These are phyloP conservation scores for Micromys minutus DNA, from an alignment of 2,113 vertebrate genomes.

Conservation along the genomic window DNA sequence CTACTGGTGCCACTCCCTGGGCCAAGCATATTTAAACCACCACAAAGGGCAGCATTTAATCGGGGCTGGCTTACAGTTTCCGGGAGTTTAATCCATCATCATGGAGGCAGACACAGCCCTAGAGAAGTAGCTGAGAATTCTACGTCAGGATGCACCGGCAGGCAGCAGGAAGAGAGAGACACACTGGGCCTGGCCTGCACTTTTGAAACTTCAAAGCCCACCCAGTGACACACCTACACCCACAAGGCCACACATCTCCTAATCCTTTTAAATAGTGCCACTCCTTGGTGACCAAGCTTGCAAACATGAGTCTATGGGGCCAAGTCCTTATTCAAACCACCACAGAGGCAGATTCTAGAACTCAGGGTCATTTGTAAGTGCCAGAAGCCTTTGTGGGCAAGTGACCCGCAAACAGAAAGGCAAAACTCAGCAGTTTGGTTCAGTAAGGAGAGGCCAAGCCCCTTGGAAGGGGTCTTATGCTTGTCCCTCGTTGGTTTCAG, in stretches of 20 bases:
- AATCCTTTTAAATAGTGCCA: not conserved
- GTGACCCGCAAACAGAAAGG: not conserved
- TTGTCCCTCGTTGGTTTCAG: not conserved
- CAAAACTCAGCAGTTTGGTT: not conserved
- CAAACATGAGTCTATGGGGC: not conserved
- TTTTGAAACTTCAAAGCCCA: not conserved
- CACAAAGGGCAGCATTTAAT: not conserved
- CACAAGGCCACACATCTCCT: not conserved
- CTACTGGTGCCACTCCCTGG: not conserved
- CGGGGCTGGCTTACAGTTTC: not conserved
- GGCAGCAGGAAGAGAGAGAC: not conserved
- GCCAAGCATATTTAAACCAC: too few relatives aligned
- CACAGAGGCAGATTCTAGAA: not conserved
- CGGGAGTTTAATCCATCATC: not conserved
- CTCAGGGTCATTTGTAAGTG: not conserved
- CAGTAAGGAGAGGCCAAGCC: not conserved
- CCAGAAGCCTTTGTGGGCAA: not conserved
- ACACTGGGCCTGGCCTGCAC: not conserved
- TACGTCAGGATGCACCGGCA: not conserved
- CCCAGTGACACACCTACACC: not conserved
- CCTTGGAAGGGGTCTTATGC: not conserved
- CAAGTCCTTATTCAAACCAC: not conserved
- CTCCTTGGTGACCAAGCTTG: not conserved
- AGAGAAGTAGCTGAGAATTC: not conserved
- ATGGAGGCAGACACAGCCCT: not conserved